Evolutionary conservation across 1,140 invertebrate genomes (phyloP).

Genomic region (Heliconius hewitsoni): DNA sequence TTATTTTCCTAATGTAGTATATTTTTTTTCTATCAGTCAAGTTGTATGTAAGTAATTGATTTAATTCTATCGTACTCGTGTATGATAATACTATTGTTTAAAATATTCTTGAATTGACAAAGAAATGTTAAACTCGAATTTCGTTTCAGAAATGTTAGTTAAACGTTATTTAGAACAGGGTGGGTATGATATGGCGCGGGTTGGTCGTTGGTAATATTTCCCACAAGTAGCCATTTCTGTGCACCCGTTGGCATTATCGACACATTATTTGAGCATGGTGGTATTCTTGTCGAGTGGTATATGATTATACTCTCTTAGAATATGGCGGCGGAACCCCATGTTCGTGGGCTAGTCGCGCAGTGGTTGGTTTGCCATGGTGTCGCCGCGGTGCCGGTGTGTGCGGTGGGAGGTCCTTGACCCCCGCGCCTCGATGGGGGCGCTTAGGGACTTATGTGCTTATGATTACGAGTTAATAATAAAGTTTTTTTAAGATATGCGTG

Average conservation of each 20-base stretch:
- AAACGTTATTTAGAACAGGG: background rate
- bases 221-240: slow-evolving; percentile 37
- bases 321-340: slow-evolving; percentile 52
- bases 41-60: slow-evolving; percentile 6
- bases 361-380: slow-evolving; percentile 34
- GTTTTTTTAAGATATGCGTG: slow-evolving; percentile 18
- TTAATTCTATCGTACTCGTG: slow-evolving; percentile 12
- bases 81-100: slow-evolving; percentile 17
- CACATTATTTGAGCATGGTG: slow-evolving; percentile 33
- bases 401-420: slow-evolving; percentile 32
- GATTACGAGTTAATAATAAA: slow-evolving; percentile 36
- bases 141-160: slow-evolving; percentile 36
- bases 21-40: slow-evolving; percentile 2
- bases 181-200: slow-evolving; percentile 21
- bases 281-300: slow-evolving; percentile 37
- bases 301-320: slow-evolving; percentile 23
- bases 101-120: slow-evolving; percentile 17
- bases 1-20: background rate
- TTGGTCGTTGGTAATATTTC: slow-evolving; percentile 17
- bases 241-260: slow-evolving; percentile 36
- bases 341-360: slow-evolving; percentile 56
- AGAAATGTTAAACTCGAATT: slow-evolving; percentile 27
- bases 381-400: slow-evolving; percentile 38
- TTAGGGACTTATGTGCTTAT: slow-evolving; percentile 33
- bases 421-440: slow-evolving; percentile 35